Evolutionary conservation across 2,797 vertebrate species (phyloP), one percentile per base, ranked within the genome.

Genomic region (Anisognathus igniventris): DNA sequence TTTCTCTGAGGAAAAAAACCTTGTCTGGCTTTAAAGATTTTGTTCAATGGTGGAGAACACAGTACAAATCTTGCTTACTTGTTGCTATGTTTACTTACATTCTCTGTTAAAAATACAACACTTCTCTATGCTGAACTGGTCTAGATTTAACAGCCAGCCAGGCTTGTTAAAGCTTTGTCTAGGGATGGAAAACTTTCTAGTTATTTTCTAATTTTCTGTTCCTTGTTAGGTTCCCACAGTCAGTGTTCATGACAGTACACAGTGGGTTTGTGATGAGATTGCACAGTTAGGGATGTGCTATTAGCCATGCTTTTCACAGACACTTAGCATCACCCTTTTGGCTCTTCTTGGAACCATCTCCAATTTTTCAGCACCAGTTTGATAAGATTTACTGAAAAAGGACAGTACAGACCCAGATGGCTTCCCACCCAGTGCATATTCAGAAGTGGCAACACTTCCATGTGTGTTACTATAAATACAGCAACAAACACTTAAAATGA

Each of bases 31-130:
- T 91, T 89, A 91, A 96, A 92, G 85, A 88, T 83, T 90, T 80
- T 95, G 83, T 73, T 93, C 89, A 91, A 5, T 66, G 68, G 53
- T 45, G 56, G 73, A 75, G 79, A 94, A 95, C 75, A 71, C 24
- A 56, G 62, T 48, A 78, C 86, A 95, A 91, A 89, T 77, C 78
- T 86, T 78, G 58, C 72, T 90, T 91, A 93, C 23, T 87, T 93
- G 37, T 79, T 85, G 57, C 61, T 50, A 1, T 57, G 37, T 76
- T 94, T 89, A 30, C 61, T 87, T 74, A 54, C 42, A 12, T 62
- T 58, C 66, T 68, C 61, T 78, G 50, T 44, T 92, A 79, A 76
- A 77, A 95, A 62, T 30, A 62, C 18, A 10, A n/a, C 39, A 47
- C 14, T 74, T 51, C 72, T 40, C 60, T 37, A 4, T 72, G 67